Percentiles rank a stretch among this genome's conserved stretches.
phyloP scores from a whole-genome alignment of 2,113 vertebrate species.

The Psilopsiagon aurifrons region DNA sequence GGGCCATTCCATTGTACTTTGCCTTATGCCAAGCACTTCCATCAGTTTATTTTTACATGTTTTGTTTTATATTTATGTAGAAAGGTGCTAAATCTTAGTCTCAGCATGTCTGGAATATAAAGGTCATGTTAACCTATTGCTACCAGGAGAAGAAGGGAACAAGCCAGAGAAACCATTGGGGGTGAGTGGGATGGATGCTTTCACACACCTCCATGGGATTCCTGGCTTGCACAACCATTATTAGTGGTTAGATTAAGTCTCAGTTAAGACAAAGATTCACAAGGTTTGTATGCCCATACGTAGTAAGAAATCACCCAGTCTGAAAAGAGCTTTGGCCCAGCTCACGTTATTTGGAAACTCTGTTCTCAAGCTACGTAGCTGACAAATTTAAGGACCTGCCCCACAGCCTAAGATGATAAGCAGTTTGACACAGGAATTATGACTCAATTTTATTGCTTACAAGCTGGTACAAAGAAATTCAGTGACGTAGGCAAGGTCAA shows the following conservation, averaged over 20 bases:
- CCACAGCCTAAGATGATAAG: background rate
- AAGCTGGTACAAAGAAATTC: background rate
- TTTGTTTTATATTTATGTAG: background rate
- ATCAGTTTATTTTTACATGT: background rate
- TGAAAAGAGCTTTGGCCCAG: background rate
- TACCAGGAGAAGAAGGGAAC: background rate
- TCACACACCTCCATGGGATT: background rate
- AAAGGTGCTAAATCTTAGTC: background rate
- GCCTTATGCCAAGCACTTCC: background rate
- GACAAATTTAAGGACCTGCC: background rate
- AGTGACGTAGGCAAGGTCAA: background rate
- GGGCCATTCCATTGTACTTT: background rate
- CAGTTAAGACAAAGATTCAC: background rate
- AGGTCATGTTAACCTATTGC: background rate
- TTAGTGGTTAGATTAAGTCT: background rate
- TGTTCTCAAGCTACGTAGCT: fast-evolving
- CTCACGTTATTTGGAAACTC: background rate
- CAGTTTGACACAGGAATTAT: background rate
- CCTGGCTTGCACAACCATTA: background rate
- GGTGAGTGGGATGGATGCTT: background rate
- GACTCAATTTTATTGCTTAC: background rate
- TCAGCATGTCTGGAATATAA: background rate
- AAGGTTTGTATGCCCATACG: background rate
- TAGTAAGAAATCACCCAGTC: background rate
- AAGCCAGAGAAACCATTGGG: background rate